Evolutionary conservation across 2,113 vertebrate species (phyloP).

Genomic region (Vulpes ferrilata): DNA sequence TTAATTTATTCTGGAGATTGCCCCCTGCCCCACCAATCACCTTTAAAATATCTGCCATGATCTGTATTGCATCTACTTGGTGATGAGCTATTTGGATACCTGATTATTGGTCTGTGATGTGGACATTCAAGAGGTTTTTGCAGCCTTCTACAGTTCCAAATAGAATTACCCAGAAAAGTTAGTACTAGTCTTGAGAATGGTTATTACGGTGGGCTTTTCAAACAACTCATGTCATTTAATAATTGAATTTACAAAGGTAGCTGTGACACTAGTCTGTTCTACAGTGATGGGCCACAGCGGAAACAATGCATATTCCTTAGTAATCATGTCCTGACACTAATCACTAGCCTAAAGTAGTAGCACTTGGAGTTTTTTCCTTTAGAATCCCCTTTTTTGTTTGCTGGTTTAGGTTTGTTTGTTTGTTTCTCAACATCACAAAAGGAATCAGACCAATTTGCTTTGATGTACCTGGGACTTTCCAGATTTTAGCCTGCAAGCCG

Average conservation of each 20-base stretch:
- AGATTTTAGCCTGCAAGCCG: neutral
- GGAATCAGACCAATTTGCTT: neutral
- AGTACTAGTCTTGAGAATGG: neutral
- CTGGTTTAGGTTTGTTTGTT: neutral
- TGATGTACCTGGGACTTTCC: neutral
- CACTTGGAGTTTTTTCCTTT: neutral
- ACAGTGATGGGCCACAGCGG: neutral
- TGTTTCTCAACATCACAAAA: neutral
- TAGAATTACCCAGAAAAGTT: neutral
- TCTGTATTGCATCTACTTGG: neutral
- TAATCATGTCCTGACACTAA: neutral
- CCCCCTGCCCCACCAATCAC: neutral
- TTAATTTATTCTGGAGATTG: conserved; percentile 11
- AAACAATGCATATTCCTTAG: neutral
- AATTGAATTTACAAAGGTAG: neutral
- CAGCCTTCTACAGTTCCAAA: neutral
- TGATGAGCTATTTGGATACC: neutral
- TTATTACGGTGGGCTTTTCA: neutral
- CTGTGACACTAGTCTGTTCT: neutral
- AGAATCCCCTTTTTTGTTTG: neutral
- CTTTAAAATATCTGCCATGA: neutral
- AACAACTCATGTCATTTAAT: neutral
- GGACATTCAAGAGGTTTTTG: neutral
- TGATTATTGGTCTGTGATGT: neutral
- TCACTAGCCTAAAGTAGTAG: neutral